phyloP scores from a whole-genome alignment of 2,113 vertebrate genomes.

The Erythrolamprus reginae region DNA sequence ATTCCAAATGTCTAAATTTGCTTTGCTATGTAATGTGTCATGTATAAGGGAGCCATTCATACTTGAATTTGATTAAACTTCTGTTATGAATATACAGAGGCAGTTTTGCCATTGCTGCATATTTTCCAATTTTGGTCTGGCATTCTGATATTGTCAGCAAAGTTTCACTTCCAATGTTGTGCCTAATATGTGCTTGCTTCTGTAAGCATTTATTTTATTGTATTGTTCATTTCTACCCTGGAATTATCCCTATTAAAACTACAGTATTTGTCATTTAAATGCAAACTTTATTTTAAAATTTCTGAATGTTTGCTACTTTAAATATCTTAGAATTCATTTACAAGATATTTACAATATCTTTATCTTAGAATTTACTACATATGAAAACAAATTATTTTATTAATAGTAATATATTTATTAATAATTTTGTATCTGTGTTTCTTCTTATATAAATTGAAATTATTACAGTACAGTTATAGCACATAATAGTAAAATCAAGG shows the following conservation, averaged over 20 bases:
- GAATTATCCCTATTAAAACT: background rate
- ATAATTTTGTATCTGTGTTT: background rate
- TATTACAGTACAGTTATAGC: background rate
- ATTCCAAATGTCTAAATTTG: background rate
- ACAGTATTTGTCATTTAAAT: background rate
- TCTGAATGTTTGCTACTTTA: background rate
- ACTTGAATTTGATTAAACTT: background rate
- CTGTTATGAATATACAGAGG: background rate
- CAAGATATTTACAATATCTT: too few relatives aligned
- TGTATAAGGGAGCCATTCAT: background rate
- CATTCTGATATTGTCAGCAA: background rate
- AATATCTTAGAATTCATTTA: background rate
- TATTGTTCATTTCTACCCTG: background rate
- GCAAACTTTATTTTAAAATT: background rate
- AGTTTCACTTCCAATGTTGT: background rate
- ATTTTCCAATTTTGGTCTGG: background rate
- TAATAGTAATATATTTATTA: background rate
- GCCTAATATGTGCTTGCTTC: background rate
- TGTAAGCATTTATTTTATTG: background rate
- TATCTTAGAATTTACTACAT: background rate
- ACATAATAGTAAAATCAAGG: background rate
- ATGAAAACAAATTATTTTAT: background rate
- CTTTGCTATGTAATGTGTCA: background rate
- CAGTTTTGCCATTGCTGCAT: background rate
- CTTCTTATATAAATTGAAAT: background rate